Conservation (phyloP, 2,888 invertebrate species). For the Meteorus cinctellus region DNA sequence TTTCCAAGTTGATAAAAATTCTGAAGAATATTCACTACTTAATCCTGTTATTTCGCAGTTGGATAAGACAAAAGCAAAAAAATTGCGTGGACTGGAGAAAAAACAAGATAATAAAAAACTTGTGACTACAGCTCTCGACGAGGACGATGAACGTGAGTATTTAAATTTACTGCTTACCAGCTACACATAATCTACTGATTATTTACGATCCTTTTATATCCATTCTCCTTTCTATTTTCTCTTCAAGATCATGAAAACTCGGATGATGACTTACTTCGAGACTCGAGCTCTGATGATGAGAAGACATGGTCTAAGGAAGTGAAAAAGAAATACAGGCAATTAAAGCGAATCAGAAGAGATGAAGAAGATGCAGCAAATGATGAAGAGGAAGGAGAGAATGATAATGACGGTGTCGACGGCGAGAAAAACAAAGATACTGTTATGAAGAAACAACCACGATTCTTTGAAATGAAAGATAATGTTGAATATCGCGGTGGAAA, state of each 20-base stretch:
- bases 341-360: conserved; percentile 74
- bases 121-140: conserved; percentile 67
- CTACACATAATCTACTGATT: not conserved
- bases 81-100: conserved; percentile 69
- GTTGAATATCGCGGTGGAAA: conserved; percentile 76
- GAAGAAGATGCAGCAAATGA: conserved; percentile 64
- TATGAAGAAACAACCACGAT: conserved; percentile 74
- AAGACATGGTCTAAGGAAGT: conserved; percentile 87
- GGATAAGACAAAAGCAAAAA: conserved; percentile 81
- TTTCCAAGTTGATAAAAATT: conserved; percentile 90
- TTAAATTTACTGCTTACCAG: not conserved
- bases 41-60: conserved; percentile 92
- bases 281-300: conserved; percentile 85
- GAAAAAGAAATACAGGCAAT: conserved; percentile 82
- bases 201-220: not conserved
- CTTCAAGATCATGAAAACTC: conserved; percentile 60
- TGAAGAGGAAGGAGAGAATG: conserved; percentile 67
- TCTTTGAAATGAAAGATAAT: conserved; percentile 78
- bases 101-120: conserved; percentile 70
- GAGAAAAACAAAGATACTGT: conserved; percentile 53
- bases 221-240: conserved; percentile 27
- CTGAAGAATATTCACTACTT: conserved; percentile 89
- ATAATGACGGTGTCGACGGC: conserved; percentile 56
- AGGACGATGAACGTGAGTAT: conserved; percentile 76
- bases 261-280: conserved; percentile 65